Conservation (phyloP, 2,113 vertebrate genomes). For the Progne subis region DNA sequence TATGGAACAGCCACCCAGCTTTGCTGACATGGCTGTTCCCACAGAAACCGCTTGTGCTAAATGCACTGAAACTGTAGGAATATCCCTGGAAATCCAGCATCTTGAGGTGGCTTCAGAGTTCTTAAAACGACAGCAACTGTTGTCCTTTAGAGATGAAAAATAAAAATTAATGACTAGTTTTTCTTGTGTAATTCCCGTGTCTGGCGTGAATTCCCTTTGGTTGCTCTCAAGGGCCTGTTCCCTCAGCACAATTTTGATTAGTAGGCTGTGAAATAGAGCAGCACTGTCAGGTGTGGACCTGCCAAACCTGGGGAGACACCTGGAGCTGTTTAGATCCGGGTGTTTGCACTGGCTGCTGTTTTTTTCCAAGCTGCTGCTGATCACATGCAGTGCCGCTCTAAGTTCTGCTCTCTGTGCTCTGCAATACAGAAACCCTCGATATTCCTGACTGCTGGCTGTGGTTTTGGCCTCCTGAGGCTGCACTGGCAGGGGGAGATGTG, state of each 20-base stretch:
- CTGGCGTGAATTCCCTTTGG: neutral
- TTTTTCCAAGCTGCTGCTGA: neutral
- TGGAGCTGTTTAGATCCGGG: neutral
- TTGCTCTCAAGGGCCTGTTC: neutral
- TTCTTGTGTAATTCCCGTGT: neutral
- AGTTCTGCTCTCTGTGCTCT: neutral
- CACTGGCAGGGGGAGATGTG: rapidly evolving
- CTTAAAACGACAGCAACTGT: neutral
- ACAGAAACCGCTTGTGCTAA: neutral
- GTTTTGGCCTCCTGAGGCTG: neutral
- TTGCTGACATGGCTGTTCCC: rapidly evolving
- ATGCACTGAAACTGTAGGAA: neutral
- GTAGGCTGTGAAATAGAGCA: neutral
- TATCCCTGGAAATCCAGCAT: neutral
- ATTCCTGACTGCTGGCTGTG: rapidly evolving
- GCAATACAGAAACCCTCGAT: rapidly evolving
- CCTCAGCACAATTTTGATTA: neutral
- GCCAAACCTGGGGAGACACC: neutral
- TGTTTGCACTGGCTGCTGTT: neutral
- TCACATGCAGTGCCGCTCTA: rapidly evolving
- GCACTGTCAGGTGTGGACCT: neutral
- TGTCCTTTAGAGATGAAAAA: neutral
- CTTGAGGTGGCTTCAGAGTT: neutral
- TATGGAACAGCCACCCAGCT: neutral
- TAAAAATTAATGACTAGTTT: neutral